Base-by-base conservation (phyloP, 1,140 invertebrate genomes). In the Latrodectus geometricus region DNA sequence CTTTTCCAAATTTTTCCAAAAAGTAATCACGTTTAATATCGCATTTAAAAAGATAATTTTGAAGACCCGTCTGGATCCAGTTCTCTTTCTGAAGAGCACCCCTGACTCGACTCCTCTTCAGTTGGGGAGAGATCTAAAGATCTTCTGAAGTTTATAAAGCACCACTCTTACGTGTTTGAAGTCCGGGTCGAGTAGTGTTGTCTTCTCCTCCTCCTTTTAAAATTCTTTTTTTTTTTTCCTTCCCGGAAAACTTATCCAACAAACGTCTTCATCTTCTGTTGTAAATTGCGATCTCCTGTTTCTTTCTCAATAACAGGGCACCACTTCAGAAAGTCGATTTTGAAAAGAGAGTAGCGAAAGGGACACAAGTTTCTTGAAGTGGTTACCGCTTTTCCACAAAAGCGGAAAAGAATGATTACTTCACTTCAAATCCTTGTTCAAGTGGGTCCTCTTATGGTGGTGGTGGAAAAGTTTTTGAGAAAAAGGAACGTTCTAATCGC, bases 371-470 rank as follows among this genome's bases (percentile, higher is more conserved):
- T 65, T n/a, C n/a, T 23, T 78, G 56, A 78, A 78, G 76, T 78
- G 76, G 76, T 66, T 50, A 68, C 76, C 56, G 17, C 54, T 52
- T 48, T 35, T 23, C 61, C 61, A 17, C 76, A 56, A 76, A 74
- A 76, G 56, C 74, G 50, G 35, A 76, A 76, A 76, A 76, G 74
- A 76, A 76, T 76, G 74, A 76, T 76, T 56, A 76, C 74, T 76
- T 54, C 74, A 56, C 61, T 61, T 76, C 20, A 35, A 35, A 61
- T 61, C 17, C 54, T 66, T 65, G 17, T 65, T 11, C 23, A 48
- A 52, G 20, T 15, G 74, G 35, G 12, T n/a, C 76, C 76, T 66
- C 56, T 54, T 23, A 9, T 76, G 74, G 74, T 54, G 23, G 11
- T 35, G 54, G 54, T 14, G 17, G 54, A 61, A 76, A 56, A 76